Evolutionary conservation across 2,888 invertebrate genomes (phyloP).

Genomic region (Noctua janthe): DNA sequence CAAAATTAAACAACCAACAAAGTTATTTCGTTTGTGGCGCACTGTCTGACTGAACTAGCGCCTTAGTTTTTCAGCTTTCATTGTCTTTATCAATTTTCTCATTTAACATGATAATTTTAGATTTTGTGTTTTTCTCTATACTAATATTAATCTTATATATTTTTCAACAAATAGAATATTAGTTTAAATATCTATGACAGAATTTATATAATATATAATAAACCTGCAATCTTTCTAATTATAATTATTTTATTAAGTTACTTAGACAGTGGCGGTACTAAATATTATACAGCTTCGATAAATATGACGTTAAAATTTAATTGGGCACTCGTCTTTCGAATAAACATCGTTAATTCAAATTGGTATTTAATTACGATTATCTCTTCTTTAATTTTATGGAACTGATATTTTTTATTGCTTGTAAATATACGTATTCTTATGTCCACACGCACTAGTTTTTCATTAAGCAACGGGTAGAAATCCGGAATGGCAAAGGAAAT

Average conservation of each 20-base stretch:
- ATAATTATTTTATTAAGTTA: conserved; percentile 40
- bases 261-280: conserved; percentile 36
- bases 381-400: conserved; percentile 39
- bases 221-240: conserved; percentile 19
- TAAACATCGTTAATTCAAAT: conserved; percentile 53
- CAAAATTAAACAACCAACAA: background rate
- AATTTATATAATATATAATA: conserved; percentile 34
- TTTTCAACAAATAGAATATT: conserved; percentile 51
- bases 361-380: conserved; percentile 34
- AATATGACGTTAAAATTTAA: conserved; percentile 43
- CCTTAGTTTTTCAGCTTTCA: background rate
- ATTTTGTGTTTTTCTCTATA: background rate
- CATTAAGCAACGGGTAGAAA: background rate
- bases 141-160: conserved; percentile 23
- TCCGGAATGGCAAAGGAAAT: background rate
- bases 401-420: conserved; percentile 31
- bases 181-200: background rate
- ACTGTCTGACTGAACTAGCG: background rate
- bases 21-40: background rate
- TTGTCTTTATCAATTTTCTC: background rate
- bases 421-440: conserved; percentile 13
- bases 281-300: conserved; percentile 57
- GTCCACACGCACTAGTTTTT: background rate
- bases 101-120: background rate
- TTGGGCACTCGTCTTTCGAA: conserved; percentile 32